Conservation (phyloP, 2,797 vertebrate species). For the Anas capensis region DNA sequence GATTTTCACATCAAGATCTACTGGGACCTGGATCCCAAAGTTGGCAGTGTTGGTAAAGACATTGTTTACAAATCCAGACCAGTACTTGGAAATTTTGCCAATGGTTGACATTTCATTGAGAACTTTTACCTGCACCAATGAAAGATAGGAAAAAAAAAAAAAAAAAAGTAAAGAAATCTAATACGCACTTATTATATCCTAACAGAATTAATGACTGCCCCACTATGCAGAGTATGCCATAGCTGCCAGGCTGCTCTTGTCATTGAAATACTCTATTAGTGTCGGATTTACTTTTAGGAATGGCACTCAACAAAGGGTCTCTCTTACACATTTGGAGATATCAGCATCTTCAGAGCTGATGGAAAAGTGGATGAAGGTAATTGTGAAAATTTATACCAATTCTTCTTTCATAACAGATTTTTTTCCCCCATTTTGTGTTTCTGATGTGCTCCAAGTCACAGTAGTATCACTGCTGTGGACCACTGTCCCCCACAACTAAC, state of each 20-base stretch:
- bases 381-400: background rate
- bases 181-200: background rate
- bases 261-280: background rate
- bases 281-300: background rate
- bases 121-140: slow-evolving; percentile 86
- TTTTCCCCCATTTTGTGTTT: background rate
- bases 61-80: slow-evolving; percentile 94
- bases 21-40: slow-evolving; percentile 95
- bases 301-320: background rate
- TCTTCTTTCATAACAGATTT: background rate
- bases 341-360: background rate
- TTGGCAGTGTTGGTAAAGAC: slow-evolving; percentile 94
- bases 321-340: background rate
- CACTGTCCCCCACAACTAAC: background rate
- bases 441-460: background rate
- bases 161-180: background rate
- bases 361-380: background rate
- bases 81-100: slow-evolving; percentile 97
- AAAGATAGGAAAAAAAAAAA: background rate
- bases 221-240: background rate
- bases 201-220: slow-evolving; percentile 13
- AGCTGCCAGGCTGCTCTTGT: background rate
- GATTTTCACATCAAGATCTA: slow-evolving; percentile 93
- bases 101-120: slow-evolving; percentile 91
- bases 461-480: background rate